phyloP scores from a whole-genome alignment of 2,888 invertebrate genomes.

The Metopia argyrocephala region DNA sequence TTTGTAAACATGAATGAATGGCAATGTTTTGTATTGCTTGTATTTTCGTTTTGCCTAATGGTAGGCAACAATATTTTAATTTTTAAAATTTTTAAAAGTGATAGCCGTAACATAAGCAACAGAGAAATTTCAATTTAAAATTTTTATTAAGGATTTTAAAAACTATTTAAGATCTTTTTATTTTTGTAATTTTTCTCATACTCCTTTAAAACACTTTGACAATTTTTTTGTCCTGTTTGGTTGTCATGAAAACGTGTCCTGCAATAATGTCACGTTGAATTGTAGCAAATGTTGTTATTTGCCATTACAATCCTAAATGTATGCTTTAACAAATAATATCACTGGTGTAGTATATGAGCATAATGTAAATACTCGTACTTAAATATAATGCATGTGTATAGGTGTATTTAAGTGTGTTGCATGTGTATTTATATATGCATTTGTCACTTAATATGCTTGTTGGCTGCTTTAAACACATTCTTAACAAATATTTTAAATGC shows the following conservation, averaged over 20 bases:
- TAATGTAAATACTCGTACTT: neutral
- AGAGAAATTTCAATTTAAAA: no score
- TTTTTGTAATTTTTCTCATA: neutral
- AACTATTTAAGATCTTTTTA: no score
- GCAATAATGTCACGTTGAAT: conserved; percentile 55
- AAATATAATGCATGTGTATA: neutral
- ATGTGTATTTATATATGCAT: conserved; percentile 33
- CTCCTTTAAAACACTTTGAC: neutral
- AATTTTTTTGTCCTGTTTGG: neutral
- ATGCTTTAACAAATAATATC: conserved; percentile 15
- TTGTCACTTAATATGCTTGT: conserved; percentile 62
- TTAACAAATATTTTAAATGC: conserved; percentile 65
- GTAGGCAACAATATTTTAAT: no score
- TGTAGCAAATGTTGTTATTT: conserved; percentile 57
- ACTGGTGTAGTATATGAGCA: neutral
- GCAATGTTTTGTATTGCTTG: no score
- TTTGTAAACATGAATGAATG: no score
- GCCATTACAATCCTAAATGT: conserved; percentile 55
- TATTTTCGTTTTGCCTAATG: no score
- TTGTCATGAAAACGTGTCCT: conserved; percentile 51
- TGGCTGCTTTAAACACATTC: conserved; percentile 61
- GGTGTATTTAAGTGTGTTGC: neutral
- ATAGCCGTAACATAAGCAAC: no score
- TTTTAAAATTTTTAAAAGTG: no score
- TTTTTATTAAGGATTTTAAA: no score